Conservation (phyloP, 2,113 vertebrate species). For the Odocoileus virginianus region DNA sequence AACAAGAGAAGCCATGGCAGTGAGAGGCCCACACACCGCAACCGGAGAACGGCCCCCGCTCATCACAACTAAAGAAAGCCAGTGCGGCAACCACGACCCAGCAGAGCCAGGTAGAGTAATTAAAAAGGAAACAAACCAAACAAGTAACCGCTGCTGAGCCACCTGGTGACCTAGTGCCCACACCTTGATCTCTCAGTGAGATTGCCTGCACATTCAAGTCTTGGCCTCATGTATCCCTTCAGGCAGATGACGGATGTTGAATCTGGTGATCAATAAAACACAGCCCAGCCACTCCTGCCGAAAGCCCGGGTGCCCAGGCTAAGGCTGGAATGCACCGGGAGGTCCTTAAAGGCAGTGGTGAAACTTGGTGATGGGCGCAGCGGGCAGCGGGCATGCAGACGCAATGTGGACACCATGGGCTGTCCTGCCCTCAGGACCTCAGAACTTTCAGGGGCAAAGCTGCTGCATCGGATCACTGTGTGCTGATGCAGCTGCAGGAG, state of each 20-base stretch:
- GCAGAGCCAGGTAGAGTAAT: background rate
- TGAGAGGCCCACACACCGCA: background rate
- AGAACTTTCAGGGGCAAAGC: background rate
- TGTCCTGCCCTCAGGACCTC: background rate
- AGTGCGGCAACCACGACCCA: background rate
- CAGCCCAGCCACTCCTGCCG: background rate
- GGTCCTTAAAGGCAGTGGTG: no score
- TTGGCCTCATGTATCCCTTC: background rate
- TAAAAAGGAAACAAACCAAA: background rate
- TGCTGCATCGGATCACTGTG: no score
- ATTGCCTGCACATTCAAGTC: background rate
- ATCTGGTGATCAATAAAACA: background rate
- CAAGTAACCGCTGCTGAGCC: background rate
- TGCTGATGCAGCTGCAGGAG: background rate
- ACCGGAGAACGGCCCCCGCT: background rate
- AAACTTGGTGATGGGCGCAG: background rate
- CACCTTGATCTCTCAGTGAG: background rate
- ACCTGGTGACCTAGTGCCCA: background rate
- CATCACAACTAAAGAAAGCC: background rate
- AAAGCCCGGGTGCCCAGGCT: rapidly evolving
- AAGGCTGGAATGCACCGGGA: no score
- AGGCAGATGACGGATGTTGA: background rate
- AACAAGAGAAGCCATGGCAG: background rate
- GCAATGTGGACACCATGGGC: rapidly evolving
- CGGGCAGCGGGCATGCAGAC: rapidly evolving